Evolutionary conservation across 2,888 invertebrate genomes (phyloP), one percentile per base, ranked within the genome.

Genomic region (Xestia ashworthii): DNA sequence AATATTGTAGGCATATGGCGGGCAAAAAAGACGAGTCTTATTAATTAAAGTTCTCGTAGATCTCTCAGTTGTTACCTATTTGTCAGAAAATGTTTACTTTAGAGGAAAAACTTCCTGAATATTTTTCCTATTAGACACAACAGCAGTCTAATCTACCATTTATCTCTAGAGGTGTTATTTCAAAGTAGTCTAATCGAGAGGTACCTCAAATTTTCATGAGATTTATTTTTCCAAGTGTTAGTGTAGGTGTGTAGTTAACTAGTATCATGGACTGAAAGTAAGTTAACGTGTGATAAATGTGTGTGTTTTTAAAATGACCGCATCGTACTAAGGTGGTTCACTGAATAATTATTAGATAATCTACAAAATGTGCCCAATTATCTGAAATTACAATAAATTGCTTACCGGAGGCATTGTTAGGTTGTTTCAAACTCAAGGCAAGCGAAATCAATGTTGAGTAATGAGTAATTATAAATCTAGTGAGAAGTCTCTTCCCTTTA

Each of bases 401-500:
- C 80, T 81, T 81, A 81, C 80, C 81, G 80, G 80, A 58, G 80
- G 67, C 80, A 81, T 81, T 67, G 0, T 68, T 62, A 19, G 6
- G 46, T 70, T 46, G 55, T 48, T 71, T 71, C 32, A 70, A 79
- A 55, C 67, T 53, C 32, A 32, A 67, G 16, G 16, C 48, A 41
- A 25, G 8, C 25, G 3, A 8, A 62, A 50, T 38, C 25, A 14
- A 16, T 71, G n/a, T 38, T 62, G 70, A 22, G n/a, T n/a, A 76
- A 71, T 62, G 70, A 22, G n/a, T n/a, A 76, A 71, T 64, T 58
- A 32, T 68, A 38, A 67, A 67, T 53, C 0, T 16, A 67, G 22
- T 25, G 16, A 71, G 66, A 53, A 32, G 0, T 66, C 12, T 48
- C 11, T 68, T 46, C 5, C 38, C 6, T 60, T 14, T 48, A 58